Conservation (phyloP, 2,797 vertebrate species). For the Danio tinwini region DNA sequence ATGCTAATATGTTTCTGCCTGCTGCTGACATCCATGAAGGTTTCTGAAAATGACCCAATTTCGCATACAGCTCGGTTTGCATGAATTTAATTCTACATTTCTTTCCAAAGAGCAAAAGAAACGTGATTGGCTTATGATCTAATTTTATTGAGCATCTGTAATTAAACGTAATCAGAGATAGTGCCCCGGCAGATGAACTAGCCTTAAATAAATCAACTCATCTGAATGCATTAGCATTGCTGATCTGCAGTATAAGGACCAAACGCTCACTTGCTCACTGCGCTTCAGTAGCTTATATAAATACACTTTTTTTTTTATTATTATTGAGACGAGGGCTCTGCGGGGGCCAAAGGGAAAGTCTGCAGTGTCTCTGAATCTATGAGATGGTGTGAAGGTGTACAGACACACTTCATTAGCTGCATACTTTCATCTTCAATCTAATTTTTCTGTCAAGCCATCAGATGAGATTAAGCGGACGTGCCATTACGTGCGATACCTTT, state of each 20-base stretch:
- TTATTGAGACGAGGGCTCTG: conserved; percentile 7
- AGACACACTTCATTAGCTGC: conserved; percentile 49
- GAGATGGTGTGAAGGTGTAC: conserved; percentile 28
- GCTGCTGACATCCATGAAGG: not conserved
- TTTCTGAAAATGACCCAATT: not conserved
- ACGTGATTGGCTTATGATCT: conserved; percentile 7
- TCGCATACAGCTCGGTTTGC: not conserved
- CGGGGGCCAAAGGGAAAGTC: conserved; percentile 3
- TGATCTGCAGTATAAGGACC: not conserved
- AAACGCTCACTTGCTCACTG: not conserved
- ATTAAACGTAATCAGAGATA: conserved; percentile 22
- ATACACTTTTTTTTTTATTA: conserved; percentile 29
- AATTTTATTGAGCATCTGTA: conserved; percentile 1
- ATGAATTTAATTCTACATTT: not conserved
- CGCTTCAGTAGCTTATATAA: conserved; percentile 30
- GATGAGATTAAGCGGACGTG: conserved; percentile 56
- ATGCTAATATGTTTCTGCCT: conserved; percentile 15
- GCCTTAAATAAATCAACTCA: conserved; percentile 22
- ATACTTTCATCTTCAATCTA: conserved; percentile 41
- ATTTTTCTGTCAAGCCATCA: conserved; percentile 54
- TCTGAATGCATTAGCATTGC: not conserved
- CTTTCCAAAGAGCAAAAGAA: not conserved
- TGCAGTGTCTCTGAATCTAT: conserved; percentile 3
- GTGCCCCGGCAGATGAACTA: conserved; percentile 13
- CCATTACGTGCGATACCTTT: conserved; percentile 53